A percentile compares a stretch with the other conserved stretches of the same genome.
Conservation (phyloP, 1,140 invertebrate species). For the Lepidurus couesii region DNA sequence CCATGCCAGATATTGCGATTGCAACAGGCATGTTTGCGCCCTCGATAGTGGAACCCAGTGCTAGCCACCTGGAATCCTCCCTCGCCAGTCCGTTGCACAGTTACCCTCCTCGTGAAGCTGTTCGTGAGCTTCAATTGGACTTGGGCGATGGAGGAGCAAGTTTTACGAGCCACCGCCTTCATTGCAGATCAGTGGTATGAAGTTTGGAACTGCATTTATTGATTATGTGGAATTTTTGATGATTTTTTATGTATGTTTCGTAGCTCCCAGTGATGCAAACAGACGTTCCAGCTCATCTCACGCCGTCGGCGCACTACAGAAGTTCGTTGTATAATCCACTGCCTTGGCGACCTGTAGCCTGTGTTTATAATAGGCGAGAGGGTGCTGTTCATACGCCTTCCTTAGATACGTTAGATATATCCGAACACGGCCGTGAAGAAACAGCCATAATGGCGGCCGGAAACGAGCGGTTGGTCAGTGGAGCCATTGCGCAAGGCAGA, state of each 20-base stretch:
- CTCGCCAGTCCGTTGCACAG: constrained; percentile 46
- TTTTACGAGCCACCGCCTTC: neutral
- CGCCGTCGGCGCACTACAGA: neutral
- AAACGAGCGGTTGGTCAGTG: neutral
- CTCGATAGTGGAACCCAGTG: constrained; percentile 8
- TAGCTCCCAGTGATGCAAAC: constrained; percentile 7
- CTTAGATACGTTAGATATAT: neutral
- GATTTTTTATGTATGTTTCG: neutral
- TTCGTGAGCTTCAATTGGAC: constrained; percentile 58
- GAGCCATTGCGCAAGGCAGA: neutral
- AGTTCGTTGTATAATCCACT: constrained; percentile 10
- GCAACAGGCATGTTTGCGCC: constrained; percentile 67
- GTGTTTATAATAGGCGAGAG: neutral
- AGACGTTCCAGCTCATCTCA: constrained; percentile 8
- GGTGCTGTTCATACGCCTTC: neutral
- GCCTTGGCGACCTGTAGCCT: constrained; percentile 8
- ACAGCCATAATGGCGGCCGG: neutral
- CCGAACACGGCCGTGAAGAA: neutral
- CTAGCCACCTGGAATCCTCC: neutral
- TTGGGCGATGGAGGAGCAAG: constrained; percentile 61
- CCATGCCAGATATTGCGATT: constrained; percentile 85
- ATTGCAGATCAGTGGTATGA: neutral
- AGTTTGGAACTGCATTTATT: too few relatives aligned
- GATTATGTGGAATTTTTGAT: neutral
- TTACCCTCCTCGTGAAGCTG: constrained; percentile 54